These are phyloP conservation scores for Brachionus rubens DNA, from an alignment of 1,140 invertebrate species.

Conservation along the genomic window DNA sequence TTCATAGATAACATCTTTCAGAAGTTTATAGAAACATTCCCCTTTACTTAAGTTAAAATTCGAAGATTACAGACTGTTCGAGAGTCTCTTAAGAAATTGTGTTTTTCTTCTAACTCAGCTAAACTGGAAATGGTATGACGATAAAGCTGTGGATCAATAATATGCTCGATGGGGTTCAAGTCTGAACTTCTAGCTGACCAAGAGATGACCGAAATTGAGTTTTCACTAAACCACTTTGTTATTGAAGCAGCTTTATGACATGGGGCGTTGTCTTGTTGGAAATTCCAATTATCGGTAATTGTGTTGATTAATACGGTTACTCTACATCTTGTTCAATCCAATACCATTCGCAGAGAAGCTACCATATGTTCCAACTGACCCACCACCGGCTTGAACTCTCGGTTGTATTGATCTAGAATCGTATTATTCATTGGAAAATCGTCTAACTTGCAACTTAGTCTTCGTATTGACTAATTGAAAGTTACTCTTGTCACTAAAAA, in stretches of 20 bases:
- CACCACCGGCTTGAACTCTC: neutral
- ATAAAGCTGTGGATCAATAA: no score
- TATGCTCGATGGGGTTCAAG: no score
- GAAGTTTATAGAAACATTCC: no score
- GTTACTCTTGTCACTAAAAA: neutral
- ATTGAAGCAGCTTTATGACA: slow-evolving; percentile 3
- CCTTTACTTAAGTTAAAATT: no score
- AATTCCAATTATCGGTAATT: neutral
- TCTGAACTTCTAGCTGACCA: slow-evolving; percentile 40
- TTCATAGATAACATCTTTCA: no score
- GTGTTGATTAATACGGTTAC: neutral
- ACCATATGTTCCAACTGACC: neutral
- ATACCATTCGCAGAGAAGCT: neutral
- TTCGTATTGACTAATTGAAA: neutral
- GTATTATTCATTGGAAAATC: neutral
- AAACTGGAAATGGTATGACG: no score
- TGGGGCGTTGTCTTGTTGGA: slow-evolving; percentile 45
- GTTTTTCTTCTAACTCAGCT: no score
- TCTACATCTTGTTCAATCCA: neutral
- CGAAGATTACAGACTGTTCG: no score
- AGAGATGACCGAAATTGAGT: neutral
- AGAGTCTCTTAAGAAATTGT: no score
- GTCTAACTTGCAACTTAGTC: neutral
- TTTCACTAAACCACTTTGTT: slow-evolving; percentile 23
- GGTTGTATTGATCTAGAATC: neutral